A percentile compares a stretch with the other conserved stretches of the same genome.
These are phyloP conservation scores for Laticauda colubrina DNA, from an alignment of 2,113 vertebrate species.

Conservation along the genomic window DNA sequence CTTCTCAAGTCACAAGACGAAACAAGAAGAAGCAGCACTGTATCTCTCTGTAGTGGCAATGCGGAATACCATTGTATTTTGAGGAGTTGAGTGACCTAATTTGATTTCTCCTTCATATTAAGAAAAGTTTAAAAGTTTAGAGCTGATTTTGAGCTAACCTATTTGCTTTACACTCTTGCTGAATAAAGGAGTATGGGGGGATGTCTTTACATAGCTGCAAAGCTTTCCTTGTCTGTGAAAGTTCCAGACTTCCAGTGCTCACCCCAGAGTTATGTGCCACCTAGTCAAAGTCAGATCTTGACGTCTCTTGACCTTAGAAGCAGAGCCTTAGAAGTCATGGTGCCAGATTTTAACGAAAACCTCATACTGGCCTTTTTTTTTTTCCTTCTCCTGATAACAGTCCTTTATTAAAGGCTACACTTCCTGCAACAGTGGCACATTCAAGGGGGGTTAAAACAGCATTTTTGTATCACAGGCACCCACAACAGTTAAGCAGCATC, in stretches of 20 bases:
- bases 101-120: background rate
- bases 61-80: background rate
- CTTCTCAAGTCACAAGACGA: background rate
- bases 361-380: background rate
- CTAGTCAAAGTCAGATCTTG: background rate
- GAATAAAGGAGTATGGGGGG: background rate
- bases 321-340: background rate
- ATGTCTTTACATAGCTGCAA: background rate
- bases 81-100: background rate
- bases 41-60: background rate
- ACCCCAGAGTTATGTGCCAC: background rate
- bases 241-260: background rate
- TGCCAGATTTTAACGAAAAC: background rate
- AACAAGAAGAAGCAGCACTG: background rate
- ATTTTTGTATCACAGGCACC: constrained; percentile 36
- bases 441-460: constrained; percentile 61
- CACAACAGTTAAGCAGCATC: constrained; percentile 51
- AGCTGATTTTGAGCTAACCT: background rate
- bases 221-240: background rate
- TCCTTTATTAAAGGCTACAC: constrained; percentile 73
- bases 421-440: constrained; percentile 69
- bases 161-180: background rate
- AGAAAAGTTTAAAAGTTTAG: background rate
- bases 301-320: background rate
- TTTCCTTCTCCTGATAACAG: constrained; percentile 63